Percentiles rank a stretch among this genome's conserved stretches.
These are phyloP conservation scores for Galeopterus variegatus DNA, from an alignment of 2,113 vertebrate species.

Conservation along the genomic window DNA sequence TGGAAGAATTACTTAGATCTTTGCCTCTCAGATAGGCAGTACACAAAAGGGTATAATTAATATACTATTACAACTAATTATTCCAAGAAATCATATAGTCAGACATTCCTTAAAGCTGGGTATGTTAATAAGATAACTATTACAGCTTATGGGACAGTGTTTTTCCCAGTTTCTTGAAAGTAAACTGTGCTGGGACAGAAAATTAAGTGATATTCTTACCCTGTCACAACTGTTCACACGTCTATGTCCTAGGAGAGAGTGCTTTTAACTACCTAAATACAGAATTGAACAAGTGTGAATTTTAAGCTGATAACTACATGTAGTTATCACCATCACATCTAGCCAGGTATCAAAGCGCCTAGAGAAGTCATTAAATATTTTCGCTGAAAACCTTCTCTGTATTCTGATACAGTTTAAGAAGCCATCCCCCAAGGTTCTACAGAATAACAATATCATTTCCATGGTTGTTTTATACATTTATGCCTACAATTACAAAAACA, in stretches of 20 bases:
- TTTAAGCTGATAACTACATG: not conserved
- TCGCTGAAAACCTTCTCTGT: slow-evolving; percentile 33
- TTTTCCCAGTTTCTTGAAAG: slow-evolving; percentile 28
- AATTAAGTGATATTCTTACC: slow-evolving; percentile 33
- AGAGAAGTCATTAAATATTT: slow-evolving; percentile 29
- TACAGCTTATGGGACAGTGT: not conserved
- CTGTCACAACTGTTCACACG: slow-evolving; percentile 35
- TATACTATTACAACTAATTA: not conserved
- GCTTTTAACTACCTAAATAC: slow-evolving; percentile 10
- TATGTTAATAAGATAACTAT: not conserved
- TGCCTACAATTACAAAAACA: not conserved
- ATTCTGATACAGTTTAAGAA: not conserved
- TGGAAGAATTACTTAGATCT: not conserved
- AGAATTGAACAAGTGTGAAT: slow-evolving; percentile 43
- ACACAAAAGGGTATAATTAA: not conserved
- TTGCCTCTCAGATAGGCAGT: not conserved
- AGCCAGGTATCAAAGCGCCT: slow-evolving; percentile 5
- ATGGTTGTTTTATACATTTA: not conserved
- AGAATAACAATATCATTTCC: not conserved
- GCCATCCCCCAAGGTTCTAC: not conserved
- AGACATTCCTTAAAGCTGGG: not conserved
- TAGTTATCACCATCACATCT: not conserved
- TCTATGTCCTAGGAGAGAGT: not conserved
- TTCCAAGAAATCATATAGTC: not conserved
- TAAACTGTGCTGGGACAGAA: not conserved